phyloP scores from a whole-genome alignment of 2,113 vertebrate species.

The Beaufortia kweichowensis region DNA sequence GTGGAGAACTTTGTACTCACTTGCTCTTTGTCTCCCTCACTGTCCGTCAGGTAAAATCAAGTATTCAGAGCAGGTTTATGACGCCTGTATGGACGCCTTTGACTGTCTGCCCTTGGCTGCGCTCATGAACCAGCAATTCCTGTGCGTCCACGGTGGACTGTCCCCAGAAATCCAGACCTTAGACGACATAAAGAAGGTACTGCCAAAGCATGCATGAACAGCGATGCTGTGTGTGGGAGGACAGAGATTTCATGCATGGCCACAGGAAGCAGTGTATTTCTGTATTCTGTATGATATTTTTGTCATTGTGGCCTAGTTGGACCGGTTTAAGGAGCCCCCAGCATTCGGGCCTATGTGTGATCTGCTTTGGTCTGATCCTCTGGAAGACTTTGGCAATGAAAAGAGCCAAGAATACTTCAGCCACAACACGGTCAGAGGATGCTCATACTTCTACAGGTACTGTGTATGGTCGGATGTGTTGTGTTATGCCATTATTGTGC shows the following conservation, averaged over 20 bases:
- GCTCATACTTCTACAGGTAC: conserved; percentile 83
- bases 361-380: conserved; percentile 79
- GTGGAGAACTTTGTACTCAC: conserved; percentile 20
- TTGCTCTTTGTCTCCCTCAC: not conserved
- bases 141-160: conserved; percentile 80
- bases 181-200: conserved; percentile 83
- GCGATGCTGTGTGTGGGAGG: conserved; percentile 31
- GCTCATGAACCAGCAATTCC: conserved; percentile 82
- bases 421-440: conserved; percentile 82
- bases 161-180: conserved; percentile 82
- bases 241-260: conserved; percentile 29
- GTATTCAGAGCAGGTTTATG: conserved; percentile 83
- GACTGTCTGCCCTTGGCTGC: conserved; percentile 81
- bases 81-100: conserved; percentile 82
- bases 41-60: conserved; percentile 79
- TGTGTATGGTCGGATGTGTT: not conserved
- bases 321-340: conserved; percentile 82
- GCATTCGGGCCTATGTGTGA: conserved; percentile 83
- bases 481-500: not conserved
- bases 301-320: conserved; percentile 66
- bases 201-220: conserved; percentile 2
- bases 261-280: conserved; percentile 16
- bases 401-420: conserved; percentile 83
- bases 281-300: conserved; percentile 26
- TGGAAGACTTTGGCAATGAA: conserved; percentile 82